Evolutionary conservation across 2,888 invertebrate species (phyloP), one percentile per base, ranked within the genome.

Genomic region (Chironomus tentans): DNA sequence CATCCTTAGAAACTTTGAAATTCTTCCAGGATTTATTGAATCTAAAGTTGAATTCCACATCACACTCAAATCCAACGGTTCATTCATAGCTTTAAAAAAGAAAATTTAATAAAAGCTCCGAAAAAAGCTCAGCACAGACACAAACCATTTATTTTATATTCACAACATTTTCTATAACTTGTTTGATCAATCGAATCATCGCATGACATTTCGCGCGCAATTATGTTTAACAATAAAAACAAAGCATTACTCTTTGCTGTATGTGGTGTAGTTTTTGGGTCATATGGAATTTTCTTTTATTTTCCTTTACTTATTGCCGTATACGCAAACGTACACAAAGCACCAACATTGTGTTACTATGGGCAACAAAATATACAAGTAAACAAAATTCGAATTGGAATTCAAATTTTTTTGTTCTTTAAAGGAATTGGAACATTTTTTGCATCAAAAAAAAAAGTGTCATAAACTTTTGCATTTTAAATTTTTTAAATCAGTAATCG

Each of bases 1-100:
- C 79, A 80, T 84, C 1, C 77, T 84, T 73, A 79, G 82, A 10
- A 79, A 82, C 76, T 84, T 80, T 74, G 80, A 81, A 73, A 77
- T 84, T 0, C 3, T 62, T 12, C 13, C 28, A 10, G 46, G 72
- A 1, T 12, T 38, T n/a, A 24, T 62, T 28, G 72, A 62, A 4
- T 61, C 72, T 24, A 28, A 13, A 56, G 4, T 72, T 4, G 62
- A 72, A 18, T 62, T 72, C 15, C 61, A 72, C 61, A 28, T 72
- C 10, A 72, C 72, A 7, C 18, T 72, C 5, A 72, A 72, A 24
- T 72, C 61, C 12, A 50, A 72, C 21, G 62, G 38, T 10, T 38
- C 61, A 28, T 62, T 72, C 7, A 38, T 72, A 15, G 61, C 38
- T 6, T 68, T 74, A 15, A 4, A 7, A 15, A 18, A 56, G 18